Base-by-base conservation (phyloP, 2,888 invertebrate species). In the Andrena marginata region DNA sequence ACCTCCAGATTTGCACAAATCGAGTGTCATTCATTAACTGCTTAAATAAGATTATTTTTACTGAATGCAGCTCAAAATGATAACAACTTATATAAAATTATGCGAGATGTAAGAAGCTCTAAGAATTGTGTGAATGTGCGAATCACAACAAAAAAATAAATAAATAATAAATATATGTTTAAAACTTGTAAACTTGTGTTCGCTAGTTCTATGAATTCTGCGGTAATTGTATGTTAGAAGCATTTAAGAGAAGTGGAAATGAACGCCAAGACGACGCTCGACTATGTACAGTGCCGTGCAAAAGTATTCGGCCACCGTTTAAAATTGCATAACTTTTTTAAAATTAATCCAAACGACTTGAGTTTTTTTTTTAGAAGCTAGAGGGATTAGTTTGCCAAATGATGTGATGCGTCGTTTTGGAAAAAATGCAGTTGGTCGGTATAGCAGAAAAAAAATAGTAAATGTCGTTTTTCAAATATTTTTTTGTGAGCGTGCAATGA, bases 121-220 rank as follows among this genome's bases (percentile, higher is more conserved):
- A 85, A 89, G 80, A 88, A 88, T 87, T 90, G 88, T 90, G 89
- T 92, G 90, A 90, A 91, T 92, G 92, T 92, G 93, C 89, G 90
- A 88, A 91, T 91, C 90, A 88, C 89, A 87, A 85, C 2, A 89
- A 91, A 79, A 77, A 62, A 56, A 48, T 48, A 63, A 91, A 89
- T 86, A 89, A 88, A 90, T 90, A 91, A 92, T 92, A 92, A 92
- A 93, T 93, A 92, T 91, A 93, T 93, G 92, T 92, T 92, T 91
- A 91, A 93, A 92, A 91, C 86, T 89, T 88, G 82, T 84, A 85
- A 85, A 62, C 16, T 23, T 70, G 70, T 65, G 13, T 65, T 69
- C 48, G 4, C 67, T 70, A 31, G 29, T 49, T 51, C 48, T 3
- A n/a, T 33, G 10, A 20, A 29, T 7, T 31, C 29, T 33, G 13